Conservation (phyloP, 2,888 invertebrate genomes). For the Orthonychiurus folsomi region DNA sequence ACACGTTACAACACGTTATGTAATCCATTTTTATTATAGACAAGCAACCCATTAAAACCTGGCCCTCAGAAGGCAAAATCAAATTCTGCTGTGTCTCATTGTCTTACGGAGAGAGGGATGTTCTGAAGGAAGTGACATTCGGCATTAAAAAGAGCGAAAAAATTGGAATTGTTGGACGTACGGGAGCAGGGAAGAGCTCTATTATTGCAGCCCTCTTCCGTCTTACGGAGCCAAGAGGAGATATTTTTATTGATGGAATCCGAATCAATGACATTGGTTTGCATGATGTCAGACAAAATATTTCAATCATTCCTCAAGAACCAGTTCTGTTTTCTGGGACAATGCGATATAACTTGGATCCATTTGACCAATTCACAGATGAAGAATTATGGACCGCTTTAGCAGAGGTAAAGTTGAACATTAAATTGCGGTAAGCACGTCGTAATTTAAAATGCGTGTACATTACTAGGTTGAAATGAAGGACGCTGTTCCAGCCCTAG, state of each 20-base stretch:
- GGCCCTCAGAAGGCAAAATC: slow-evolving; percentile 62
- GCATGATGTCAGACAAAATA: slow-evolving; percentile 64
- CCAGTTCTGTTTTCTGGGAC: slow-evolving; percentile 81
- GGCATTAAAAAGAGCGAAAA: slow-evolving; percentile 60
- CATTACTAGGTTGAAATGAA: slow-evolving; percentile 27
- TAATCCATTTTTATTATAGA: too few species aligned
- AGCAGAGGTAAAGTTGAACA: slow-evolving; percentile 54
- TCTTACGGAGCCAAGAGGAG: slow-evolving; percentile 67
- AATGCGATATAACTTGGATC: slow-evolving; percentile 80
- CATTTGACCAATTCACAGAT: slow-evolving; percentile 72
- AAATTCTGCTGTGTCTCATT: slow-evolving; percentile 61
- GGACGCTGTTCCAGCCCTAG: slow-evolving; percentile 21
- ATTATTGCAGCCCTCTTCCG: slow-evolving; percentile 71
- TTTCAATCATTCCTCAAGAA: slow-evolving; percentile 90
- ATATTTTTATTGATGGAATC: slow-evolving; percentile 62
- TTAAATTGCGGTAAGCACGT: too few species aligned
- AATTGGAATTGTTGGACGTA: slow-evolving; percentile 44
- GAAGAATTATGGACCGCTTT: slow-evolving; percentile 71
- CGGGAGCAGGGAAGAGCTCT: slow-evolving; percentile 63
- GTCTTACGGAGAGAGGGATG: slow-evolving; percentile 62
- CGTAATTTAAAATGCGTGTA: background rate
- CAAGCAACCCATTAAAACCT: slow-evolving; percentile 57
- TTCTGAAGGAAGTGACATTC: slow-evolving; percentile 64
- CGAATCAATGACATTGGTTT: slow-evolving; percentile 46
- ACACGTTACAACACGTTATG: slow-evolving; percentile 9